Percentiles rank a stretch among this genome's conserved stretches.
These are phyloP conservation scores for Cyphomyrus discorhynchus DNA, from an alignment of 2,113 vertebrate genomes.

Conservation along the genomic window DNA sequence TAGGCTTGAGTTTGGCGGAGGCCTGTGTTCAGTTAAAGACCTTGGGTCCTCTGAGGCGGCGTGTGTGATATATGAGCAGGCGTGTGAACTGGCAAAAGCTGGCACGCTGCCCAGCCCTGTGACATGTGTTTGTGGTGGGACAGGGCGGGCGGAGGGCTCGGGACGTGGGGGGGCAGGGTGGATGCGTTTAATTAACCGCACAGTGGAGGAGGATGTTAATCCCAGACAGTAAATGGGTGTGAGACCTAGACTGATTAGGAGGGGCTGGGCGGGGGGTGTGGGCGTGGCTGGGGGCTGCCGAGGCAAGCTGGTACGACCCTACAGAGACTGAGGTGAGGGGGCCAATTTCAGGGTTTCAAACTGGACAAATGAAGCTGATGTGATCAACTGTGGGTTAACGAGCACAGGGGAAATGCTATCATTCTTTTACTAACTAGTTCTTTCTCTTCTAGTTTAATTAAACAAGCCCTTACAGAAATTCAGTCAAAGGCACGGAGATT, in stretches of 20 bases:
- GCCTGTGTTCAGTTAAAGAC: background rate
- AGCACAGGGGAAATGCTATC: background rate
- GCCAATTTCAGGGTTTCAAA: background rate
- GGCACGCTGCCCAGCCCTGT: constrained; percentile 56
- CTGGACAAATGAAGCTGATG: background rate
- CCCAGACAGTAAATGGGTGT: constrained; percentile 43
- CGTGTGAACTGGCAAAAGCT: constrained; percentile 34
- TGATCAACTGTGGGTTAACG: background rate
- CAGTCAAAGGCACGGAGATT: background rate
- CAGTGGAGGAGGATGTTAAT: constrained; percentile 47
- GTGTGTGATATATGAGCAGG: constrained; percentile 40
- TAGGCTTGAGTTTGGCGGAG: background rate
- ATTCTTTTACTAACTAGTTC: background rate
- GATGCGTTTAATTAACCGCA: constrained; percentile 10
- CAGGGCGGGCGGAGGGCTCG: constrained; percentile 21
- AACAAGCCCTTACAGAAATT: no score
- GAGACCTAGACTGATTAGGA: constrained; percentile 27
- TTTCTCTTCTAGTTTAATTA: background rate
- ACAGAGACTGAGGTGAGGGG: constrained; percentile 28
- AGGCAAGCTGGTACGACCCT: constrained; percentile 9
- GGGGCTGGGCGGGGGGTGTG: background rate
- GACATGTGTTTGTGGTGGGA: constrained; percentile 34
- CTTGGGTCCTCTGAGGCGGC: constrained; percentile 25
- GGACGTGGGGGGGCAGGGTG: background rate
- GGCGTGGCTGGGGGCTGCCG: background rate